Evolutionary conservation across 2,113 vertebrate genomes (phyloP).

Genomic region (Eudyptes chrysolophus): DNA sequence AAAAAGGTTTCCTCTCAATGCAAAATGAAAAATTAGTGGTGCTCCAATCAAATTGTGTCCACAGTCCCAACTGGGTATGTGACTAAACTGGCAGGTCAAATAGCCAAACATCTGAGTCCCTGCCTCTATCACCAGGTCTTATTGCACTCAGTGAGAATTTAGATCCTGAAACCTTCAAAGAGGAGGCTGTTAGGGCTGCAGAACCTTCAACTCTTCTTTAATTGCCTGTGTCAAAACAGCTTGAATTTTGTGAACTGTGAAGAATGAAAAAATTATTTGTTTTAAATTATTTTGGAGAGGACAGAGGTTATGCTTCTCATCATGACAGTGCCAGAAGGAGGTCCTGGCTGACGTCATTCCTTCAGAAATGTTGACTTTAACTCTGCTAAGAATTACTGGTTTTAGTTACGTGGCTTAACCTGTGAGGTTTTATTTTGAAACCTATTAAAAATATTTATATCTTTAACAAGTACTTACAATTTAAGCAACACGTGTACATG

Average conservation of each 20-base stretch:
- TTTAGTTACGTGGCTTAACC: background rate
- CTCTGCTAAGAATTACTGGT: background rate
- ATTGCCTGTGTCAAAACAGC: background rate
- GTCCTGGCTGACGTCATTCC: fast-evolving
- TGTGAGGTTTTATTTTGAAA: background rate
- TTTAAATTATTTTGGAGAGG: background rate
- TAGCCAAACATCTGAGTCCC: background rate
- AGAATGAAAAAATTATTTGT: background rate
- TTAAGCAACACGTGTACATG: fast-evolving
- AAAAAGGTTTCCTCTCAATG: background rate
- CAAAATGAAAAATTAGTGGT: background rate
- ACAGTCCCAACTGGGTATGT: background rate
- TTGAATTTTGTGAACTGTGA: background rate
- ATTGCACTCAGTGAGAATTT: background rate
- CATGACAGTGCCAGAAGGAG: background rate
- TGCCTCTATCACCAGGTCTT: background rate
- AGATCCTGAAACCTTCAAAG: background rate
- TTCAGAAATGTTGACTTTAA: background rate
- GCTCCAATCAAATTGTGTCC: background rate
- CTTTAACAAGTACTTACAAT: background rate
- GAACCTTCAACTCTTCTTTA: background rate
- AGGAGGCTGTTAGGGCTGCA: background rate
- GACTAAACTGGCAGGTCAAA: background rate
- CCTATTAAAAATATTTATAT: background rate
- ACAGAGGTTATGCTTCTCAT: background rate